Conservation (phyloP, 2,113 vertebrate genomes). For the Podiceps cristatus region DNA sequence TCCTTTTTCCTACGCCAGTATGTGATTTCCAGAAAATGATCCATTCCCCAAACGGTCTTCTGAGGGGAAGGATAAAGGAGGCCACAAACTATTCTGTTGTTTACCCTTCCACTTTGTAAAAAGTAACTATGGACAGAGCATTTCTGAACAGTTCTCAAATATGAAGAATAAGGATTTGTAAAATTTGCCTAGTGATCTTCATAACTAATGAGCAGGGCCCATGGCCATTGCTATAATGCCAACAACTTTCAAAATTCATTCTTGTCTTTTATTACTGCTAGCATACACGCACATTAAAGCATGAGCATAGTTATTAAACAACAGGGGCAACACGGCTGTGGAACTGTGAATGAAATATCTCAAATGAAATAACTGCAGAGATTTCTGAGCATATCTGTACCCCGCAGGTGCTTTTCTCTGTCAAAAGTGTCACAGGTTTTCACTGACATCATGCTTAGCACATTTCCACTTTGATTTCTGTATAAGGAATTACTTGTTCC, state of each 20-base stretch:
- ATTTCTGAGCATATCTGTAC: neutral
- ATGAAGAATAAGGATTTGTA: neutral
- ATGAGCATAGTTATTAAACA: neutral
- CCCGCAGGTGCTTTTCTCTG: neutral
- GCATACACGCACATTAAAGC: neutral
- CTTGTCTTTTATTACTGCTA: neutral
- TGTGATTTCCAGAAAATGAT: neutral
- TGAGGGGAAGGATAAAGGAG: neutral
- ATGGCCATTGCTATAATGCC: neutral
- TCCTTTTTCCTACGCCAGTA: neutral
- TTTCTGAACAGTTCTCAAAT: neutral
- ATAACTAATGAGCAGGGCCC: neutral
- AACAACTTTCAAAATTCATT: neutral
- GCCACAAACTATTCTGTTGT: neutral
- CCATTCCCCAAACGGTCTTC: neutral
- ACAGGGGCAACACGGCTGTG: neutral
- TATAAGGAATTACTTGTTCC: neutral
- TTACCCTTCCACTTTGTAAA: neutral
- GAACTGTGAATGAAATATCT: neutral
- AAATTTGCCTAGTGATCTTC: neutral
- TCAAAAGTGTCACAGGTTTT: neutral
- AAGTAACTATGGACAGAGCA: neutral
- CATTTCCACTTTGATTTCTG: neutral
- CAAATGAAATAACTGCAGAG: neutral
- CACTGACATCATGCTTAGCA: neutral